phyloP scores from a whole-genome alignment of 2,113 vertebrate genomes.

The Colius striatus region DNA sequence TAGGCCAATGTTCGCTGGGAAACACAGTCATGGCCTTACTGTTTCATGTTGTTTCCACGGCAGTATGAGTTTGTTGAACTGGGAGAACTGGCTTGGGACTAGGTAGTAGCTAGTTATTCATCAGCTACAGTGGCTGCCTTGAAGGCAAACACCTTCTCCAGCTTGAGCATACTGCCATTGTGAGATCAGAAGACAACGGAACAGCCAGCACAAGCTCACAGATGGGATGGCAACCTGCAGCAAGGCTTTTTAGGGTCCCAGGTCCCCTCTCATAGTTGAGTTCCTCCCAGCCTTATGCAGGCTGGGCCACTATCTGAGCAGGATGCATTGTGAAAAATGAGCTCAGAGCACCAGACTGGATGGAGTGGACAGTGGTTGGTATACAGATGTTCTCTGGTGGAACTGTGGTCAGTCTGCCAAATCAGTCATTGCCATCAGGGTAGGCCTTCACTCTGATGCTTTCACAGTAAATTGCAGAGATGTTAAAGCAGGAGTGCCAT shows the following conservation, averaged over 20 bases:
- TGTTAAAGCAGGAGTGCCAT: neutral
- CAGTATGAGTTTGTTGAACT: neutral
- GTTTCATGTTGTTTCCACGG: neutral
- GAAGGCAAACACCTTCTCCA: neutral
- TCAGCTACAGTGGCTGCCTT: neutral
- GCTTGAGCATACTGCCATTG: too few species aligned
- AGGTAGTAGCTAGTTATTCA: neutral
- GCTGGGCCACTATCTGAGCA: neutral
- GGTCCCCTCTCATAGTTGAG: neutral
- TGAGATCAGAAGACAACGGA: neutral
- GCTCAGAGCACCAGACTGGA: too few species aligned
- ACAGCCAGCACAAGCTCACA: fast-evolving
- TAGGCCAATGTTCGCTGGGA: neutral
- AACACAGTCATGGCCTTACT: neutral
- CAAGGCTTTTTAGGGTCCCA: neutral
- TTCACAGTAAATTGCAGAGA: neutral
- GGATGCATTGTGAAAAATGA: neutral
- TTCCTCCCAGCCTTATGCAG: neutral
- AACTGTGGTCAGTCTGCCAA: neutral
- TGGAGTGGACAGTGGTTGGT: fast-evolving
- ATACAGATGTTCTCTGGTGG: neutral
- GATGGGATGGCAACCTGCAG: neutral
- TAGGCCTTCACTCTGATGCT: neutral
- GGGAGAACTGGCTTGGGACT: neutral
- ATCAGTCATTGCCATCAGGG: fast-evolving